Percentiles rank a stretch among this genome's conserved stretches.
Conservation (phyloP, 92 coral and sea anemone genomes). For the Paramuricea clavata region DNA sequence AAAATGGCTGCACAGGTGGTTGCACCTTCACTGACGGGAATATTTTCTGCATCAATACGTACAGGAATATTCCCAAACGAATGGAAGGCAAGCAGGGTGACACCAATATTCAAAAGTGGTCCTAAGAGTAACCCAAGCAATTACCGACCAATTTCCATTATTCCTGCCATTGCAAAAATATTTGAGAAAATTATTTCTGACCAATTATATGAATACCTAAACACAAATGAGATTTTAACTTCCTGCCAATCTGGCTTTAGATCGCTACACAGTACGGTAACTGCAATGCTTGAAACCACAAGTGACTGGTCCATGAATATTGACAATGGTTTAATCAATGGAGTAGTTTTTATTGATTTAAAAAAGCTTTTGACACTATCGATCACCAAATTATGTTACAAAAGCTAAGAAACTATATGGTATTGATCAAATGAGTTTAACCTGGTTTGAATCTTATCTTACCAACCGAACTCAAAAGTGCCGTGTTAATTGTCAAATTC, state of each 20-base stretch:
- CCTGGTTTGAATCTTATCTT: background rate
- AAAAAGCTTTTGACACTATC: background rate
- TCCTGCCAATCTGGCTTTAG: conserved; percentile 13
- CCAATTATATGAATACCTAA: conserved; percentile 12
- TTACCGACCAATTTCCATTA: background rate
- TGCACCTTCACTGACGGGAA: conserved; percentile 14
- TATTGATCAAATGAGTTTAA: background rate
- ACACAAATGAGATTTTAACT: background rate
- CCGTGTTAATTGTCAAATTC: no score
- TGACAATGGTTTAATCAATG: background rate
- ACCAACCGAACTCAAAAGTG: no score
- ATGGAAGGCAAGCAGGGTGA: conserved; percentile 8
- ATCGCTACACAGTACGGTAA: conserved; percentile 3
- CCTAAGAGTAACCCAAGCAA: background rate
- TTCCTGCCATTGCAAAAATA: background rate
- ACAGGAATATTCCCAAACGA: conserved; percentile 8
- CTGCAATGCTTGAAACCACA: background rate
- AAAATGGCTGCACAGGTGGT: background rate
- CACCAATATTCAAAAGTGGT: background rate
- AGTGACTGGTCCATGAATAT: background rate
- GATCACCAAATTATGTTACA: background rate
- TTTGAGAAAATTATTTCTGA: conserved; percentile 17
- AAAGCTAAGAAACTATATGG: background rate
- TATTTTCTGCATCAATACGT: conserved; percentile 18
- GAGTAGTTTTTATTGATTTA: no score